Evolutionary conservation across 2,888 invertebrate genomes (phyloP).

Genomic region (Trissonchulus latispiculum): DNA sequence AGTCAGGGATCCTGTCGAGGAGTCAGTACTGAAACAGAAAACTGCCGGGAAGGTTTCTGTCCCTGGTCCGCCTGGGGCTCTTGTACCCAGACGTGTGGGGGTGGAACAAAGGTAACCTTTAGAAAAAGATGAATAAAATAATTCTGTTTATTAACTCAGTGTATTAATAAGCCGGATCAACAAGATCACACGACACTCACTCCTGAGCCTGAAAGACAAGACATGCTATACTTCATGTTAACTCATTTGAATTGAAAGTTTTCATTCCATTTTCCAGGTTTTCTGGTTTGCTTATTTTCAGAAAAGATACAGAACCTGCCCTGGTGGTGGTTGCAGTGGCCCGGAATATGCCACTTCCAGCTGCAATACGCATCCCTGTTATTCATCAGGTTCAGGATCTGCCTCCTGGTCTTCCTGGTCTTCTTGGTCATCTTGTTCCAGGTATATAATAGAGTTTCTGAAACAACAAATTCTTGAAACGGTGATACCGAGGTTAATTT

Average conservation of each 20-base stretch:
- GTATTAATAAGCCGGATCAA: too few relatives aligned
- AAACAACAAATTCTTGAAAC: too few relatives aligned
- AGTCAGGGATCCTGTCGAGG: background rate
- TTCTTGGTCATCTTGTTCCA: background rate
- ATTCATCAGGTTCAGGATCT: background rate
- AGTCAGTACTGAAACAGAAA: background rate
- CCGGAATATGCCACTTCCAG: background rate
- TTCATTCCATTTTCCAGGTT: too few relatives aligned
- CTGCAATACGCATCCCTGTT: background rate
- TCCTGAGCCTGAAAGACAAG: too few relatives aligned
- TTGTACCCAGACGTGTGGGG: background rate
- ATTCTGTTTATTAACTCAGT: too few relatives aligned
- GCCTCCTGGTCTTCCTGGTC: background rate
- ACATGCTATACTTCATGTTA: too few relatives aligned
- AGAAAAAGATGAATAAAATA: too few relatives aligned
- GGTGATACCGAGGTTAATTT: too few relatives aligned
- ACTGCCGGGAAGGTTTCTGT: background rate
- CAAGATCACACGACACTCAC: too few relatives aligned
- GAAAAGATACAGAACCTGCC: background rate
- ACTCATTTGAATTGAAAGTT: too few relatives aligned
- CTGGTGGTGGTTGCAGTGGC: background rate
- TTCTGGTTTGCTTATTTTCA: too few relatives aligned
- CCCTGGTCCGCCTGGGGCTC: background rate
- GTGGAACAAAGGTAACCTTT: background rate
- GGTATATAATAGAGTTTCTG: too few relatives aligned